Conservation (phyloP, 2,113 vertebrate genomes). For the Synchiropus splendidus region DNA sequence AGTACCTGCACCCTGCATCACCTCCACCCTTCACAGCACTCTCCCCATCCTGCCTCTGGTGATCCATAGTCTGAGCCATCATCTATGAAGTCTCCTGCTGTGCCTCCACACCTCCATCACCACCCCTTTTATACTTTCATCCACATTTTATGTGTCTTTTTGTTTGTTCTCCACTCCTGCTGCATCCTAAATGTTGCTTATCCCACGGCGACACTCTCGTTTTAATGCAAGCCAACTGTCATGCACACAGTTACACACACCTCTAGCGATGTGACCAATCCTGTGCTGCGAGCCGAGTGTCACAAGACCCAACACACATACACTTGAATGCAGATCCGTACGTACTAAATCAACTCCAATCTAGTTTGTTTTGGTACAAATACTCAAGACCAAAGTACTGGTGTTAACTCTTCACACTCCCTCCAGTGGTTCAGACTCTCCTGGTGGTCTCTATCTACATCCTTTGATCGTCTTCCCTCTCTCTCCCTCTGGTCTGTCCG, state of each 20-base stretch:
- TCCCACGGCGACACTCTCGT: constrained; percentile 21
- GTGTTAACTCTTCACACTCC: constrained; percentile 7
- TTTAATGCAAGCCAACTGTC: constrained; percentile 39
- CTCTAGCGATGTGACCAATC: constrained; percentile 23
- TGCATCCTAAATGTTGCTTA: constrained; percentile 24
- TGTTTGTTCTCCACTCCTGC: constrained; percentile 21
- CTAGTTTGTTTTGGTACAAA: constrained; percentile 4
- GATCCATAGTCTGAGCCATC: too few relatives aligned
- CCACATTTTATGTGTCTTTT: constrained; percentile 13
- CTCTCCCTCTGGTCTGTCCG: constrained; percentile 24
- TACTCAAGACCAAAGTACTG: constrained; percentile 10
- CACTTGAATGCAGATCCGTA: neutral
- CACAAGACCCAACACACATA: neutral
- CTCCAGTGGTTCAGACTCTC: constrained; percentile 13
- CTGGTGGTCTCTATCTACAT: constrained; percentile 11
- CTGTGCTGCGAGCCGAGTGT: constrained; percentile 5
- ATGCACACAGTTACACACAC: constrained; percentile 16
- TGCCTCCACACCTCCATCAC: too few relatives aligned
- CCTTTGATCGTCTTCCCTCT: constrained; percentile 15
- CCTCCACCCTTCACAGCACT: too few relatives aligned
- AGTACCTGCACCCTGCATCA: too few relatives aligned
- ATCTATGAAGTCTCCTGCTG: too few relatives aligned
- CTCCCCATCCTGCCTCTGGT: too few relatives aligned
- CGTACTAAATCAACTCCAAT: neutral
- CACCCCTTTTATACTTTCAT: neutral